Evolutionary conservation across 2,888 invertebrate genomes (phyloP).

Genomic region (Chrysolina americana): DNA sequence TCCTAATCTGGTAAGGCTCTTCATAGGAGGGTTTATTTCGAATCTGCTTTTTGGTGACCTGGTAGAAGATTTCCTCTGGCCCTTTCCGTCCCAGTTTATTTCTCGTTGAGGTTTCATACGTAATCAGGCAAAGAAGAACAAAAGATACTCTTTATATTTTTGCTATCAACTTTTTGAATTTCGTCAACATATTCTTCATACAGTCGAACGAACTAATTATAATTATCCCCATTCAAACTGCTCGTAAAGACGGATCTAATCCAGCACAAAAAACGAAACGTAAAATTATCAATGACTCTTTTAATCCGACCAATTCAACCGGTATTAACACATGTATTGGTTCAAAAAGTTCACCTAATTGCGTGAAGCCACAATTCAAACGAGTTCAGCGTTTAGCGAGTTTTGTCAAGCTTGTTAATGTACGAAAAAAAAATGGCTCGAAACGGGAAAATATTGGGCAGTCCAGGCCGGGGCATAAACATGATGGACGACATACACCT

Average conservation of each 20-base stretch:
- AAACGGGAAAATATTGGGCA: conserved; percentile 42
- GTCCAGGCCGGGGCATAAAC: conserved; percentile 45
- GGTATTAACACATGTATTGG: conserved; percentile 19
- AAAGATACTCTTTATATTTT: no score
- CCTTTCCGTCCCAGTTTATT: no score
- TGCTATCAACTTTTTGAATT: no score
- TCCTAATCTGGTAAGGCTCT: no score
- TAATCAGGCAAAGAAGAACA: no score
- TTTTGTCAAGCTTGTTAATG: conserved; percentile 40
- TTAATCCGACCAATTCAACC: conserved; percentile 2
- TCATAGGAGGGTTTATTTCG: no score
- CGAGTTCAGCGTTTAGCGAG: conserved; percentile 35
- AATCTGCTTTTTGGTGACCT: no score
- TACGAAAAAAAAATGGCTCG: conserved; percentile 34
- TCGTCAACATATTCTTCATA: no score
- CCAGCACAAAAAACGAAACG: background rate
- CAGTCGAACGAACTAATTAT: no score
- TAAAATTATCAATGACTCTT: conserved; percentile 5
- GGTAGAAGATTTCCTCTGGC: no score
- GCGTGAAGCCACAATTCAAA: conserved; percentile 32
- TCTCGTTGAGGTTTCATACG: no score
- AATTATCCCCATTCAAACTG: background rate
- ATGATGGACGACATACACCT: conserved; percentile 63
- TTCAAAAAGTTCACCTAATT: conserved; percentile 13
- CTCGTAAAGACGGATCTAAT: background rate